phyloP scores from a whole-genome alignment of 2,797 vertebrate species.

The Chaetophractus vellerosus region DNA sequence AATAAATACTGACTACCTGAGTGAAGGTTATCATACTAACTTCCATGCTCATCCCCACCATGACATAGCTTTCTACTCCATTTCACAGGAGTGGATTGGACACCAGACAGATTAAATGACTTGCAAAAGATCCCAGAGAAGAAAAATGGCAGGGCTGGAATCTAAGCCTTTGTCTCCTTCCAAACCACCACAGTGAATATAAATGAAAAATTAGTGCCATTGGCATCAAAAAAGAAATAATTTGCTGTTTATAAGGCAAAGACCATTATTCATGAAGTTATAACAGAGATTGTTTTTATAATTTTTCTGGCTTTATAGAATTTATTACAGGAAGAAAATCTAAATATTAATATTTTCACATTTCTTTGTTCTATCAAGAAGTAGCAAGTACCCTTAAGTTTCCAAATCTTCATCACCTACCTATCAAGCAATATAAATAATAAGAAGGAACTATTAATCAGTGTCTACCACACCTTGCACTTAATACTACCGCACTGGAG shows the following conservation, averaged over 20 bases:
- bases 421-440: neutral
- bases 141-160: neutral
- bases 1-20: constrained; percentile 15
- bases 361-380: constrained; percentile 9
- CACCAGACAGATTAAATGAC: neutral
- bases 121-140: neutral
- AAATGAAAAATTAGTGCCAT: neutral
- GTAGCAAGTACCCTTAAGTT: constrained; percentile 13
- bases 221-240: neutral
- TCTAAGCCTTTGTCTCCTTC: neutral
- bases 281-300: neutral
- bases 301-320: neutral
- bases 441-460: constrained; percentile 6
- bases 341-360: constrained; percentile 22
- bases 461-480: neutral
- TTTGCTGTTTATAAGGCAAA: neutral
- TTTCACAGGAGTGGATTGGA: neutral
- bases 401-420: neutral
- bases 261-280: constrained; percentile 4
- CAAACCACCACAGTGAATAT: neutral
- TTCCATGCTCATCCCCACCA: neutral
- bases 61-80: neutral
- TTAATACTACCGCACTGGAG: neutral
- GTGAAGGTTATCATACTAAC: neutral
- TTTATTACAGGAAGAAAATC: constrained; percentile 24